Percentiles rank a stretch among this genome's conserved stretches.
Conservation (phyloP, 2,888 invertebrate genomes). For the Chouioia cunea region DNA sequence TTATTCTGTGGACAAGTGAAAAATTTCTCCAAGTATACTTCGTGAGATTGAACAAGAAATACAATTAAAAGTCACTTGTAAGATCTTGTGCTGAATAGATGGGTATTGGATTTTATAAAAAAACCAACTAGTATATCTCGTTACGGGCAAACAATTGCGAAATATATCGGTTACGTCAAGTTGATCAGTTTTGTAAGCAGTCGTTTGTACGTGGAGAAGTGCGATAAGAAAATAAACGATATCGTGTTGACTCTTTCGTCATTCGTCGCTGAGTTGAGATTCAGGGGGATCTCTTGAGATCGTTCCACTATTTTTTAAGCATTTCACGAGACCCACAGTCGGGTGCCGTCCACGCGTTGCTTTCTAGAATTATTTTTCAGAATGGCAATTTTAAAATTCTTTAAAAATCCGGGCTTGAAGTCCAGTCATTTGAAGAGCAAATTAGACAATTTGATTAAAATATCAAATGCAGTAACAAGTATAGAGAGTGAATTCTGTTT, state of each 20-base stretch:
- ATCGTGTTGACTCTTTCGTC: conserved; percentile 23
- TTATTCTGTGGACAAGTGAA: background rate
- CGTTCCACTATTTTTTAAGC: conserved; percentile 10
- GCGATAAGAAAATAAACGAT: conserved; percentile 30
- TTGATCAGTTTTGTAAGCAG: conserved; percentile 5
- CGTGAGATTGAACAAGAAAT: background rate
- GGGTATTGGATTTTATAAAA: background rate
- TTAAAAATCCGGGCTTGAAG: conserved; percentile 71
- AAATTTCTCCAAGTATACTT: background rate
- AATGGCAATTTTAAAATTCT: conserved; percentile 75
- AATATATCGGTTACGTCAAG: conserved; percentile 29
- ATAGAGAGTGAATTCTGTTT: conserved; percentile 84
- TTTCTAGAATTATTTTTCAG: conserved; percentile 13
- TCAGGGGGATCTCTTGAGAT: conserved; percentile 38
- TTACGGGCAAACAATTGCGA: conserved; percentile 33
- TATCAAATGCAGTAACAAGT: conserved; percentile 65
- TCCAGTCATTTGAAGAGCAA: conserved; percentile 57
- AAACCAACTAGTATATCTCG: background rate
- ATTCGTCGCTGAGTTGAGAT: conserved; percentile 9
- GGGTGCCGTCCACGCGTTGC: conserved; percentile 4
- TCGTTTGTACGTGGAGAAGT: background rate
- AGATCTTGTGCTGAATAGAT: background rate
- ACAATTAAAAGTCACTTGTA: conserved; percentile 1
- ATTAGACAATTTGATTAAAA: conserved; percentile 51
- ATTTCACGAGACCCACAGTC: background rate